Conservation (phyloP, 2,113 vertebrate genomes). For the Chauna torquata region DNA sequence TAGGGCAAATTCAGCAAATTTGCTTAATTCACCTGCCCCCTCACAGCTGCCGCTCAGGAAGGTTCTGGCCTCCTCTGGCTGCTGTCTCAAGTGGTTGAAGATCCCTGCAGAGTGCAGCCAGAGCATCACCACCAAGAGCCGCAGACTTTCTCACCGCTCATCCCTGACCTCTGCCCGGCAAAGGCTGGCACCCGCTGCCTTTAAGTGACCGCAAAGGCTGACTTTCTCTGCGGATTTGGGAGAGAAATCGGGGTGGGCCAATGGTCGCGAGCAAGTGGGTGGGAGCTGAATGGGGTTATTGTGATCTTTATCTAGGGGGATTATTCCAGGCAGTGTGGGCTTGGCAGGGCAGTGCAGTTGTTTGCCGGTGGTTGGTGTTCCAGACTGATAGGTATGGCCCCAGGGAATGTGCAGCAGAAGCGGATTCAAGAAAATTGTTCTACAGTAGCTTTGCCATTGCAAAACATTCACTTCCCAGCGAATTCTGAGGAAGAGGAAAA, state of each 20-base stretch:
- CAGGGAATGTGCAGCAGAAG: not conserved
- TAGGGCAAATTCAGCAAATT: not conserved
- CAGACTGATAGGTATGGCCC: not conserved
- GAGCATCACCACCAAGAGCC: not conserved
- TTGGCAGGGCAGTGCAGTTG: not conserved
- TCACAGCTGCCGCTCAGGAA: not conserved
- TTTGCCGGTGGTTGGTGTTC: not conserved
- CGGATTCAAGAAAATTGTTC: not conserved
- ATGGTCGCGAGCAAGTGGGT: constrained; percentile 19
- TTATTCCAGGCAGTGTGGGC: constrained; percentile 8
- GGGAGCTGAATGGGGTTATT: constrained; percentile 36
- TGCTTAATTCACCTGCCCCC: not conserved
- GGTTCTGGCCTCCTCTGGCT: not conserved
- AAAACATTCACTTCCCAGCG: not conserved
- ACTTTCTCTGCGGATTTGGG: not conserved
- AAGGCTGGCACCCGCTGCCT: not conserved
- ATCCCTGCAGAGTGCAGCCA: not conserved
- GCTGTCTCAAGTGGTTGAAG: not conserved
- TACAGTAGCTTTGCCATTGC: not conserved
- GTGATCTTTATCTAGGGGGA: constrained; percentile 47
- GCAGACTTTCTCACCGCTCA: not conserved
- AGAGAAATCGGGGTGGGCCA: constrained; percentile 36
- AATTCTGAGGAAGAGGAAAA: not conserved
- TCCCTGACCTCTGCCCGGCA: rapidly evolving
- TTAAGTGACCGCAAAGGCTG: not conserved